Percentiles rank a stretch among this genome's conserved stretches.
Conservation (phyloP, 2,113 vertebrate genomes). For the Cyphomyrus plagiostoma region DNA sequence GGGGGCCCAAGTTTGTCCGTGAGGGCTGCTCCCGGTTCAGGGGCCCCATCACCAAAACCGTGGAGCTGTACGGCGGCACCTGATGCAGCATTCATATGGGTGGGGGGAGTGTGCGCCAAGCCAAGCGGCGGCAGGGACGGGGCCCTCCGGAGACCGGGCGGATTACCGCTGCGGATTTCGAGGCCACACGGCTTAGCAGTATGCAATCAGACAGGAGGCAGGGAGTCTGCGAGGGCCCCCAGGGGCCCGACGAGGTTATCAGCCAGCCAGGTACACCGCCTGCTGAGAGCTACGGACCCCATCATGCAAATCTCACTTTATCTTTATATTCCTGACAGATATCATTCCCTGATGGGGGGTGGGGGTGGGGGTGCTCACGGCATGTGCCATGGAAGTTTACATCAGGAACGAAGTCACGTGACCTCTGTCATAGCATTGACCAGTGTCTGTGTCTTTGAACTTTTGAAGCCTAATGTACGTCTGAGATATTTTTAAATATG, state of each 20-base stretch:
- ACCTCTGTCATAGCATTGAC: background rate
- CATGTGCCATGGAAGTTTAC: background rate
- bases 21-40: slow-evolving; percentile 15
- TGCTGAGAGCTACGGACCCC: background rate
- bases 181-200: background rate
- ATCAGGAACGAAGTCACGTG: background rate
- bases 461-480: background rate
- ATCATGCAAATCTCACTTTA: slow-evolving; percentile 12
- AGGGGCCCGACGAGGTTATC: background rate
- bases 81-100: background rate
- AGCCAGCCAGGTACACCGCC: background rate
- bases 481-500: background rate
- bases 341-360: background rate
- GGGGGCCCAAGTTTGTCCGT: background rate
- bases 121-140: background rate
- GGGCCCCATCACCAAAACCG: slow-evolving; percentile 14
- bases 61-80: background rate
- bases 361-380: background rate
- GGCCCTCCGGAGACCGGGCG: background rate
- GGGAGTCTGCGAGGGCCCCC: background rate
- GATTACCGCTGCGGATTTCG: background rate
- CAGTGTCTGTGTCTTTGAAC: background rate
- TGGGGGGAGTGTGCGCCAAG: background rate
- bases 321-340: background rate
- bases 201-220: slow-evolving; percentile 4